A percentile compares a stretch with the other conserved stretches of the same genome.
These are phyloP conservation scores for Amiota minor DNA, from an alignment of 2,888 invertebrate species.

Conservation along the genomic window DNA sequence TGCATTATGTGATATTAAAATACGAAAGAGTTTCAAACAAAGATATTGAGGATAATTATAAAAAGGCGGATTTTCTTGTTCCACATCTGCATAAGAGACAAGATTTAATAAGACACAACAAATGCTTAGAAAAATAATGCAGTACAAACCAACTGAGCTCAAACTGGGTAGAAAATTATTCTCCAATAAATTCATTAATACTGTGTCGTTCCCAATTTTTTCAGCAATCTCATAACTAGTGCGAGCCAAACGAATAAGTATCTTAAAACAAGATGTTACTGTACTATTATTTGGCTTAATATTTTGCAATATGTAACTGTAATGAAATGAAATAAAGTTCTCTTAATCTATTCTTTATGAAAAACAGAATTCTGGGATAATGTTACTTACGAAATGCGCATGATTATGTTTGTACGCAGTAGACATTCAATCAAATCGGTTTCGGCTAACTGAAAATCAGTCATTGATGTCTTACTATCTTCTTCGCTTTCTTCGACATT, in stretches of 20 bases:
- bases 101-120: constrained; percentile 19
- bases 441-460: constrained; percentile 90
- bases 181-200: constrained; percentile 79
- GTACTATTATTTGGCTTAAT: constrained; percentile 82
- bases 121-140: constrained; percentile 25
- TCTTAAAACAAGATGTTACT: constrained; percentile 83
- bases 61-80: constrained; percentile 64
- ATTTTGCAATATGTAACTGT: constrained; percentile 83
- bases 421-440: constrained; percentile 85
- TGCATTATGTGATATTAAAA: constrained; percentile 78
- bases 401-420: constrained; percentile 83
- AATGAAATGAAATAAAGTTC: constrained; percentile 33
- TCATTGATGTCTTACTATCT: constrained; percentile 79
- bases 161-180: constrained; percentile 75
- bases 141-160: constrained; percentile 54
- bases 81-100: constrained; percentile 43
- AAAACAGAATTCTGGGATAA: background rate
- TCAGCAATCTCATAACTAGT: constrained; percentile 82
- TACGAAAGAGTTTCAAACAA: constrained; percentile 83
- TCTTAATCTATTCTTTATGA: constrained; percentile 7
- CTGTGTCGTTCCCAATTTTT: constrained; percentile 78
- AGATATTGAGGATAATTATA: constrained; percentile 80
- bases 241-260: constrained; percentile 84
- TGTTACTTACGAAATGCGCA: constrained; percentile 77
- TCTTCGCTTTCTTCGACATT: constrained; percentile 69